phyloP scores from a whole-genome alignment of 2,888 invertebrate genomes.

The Carpatolechia fugitivella region DNA sequence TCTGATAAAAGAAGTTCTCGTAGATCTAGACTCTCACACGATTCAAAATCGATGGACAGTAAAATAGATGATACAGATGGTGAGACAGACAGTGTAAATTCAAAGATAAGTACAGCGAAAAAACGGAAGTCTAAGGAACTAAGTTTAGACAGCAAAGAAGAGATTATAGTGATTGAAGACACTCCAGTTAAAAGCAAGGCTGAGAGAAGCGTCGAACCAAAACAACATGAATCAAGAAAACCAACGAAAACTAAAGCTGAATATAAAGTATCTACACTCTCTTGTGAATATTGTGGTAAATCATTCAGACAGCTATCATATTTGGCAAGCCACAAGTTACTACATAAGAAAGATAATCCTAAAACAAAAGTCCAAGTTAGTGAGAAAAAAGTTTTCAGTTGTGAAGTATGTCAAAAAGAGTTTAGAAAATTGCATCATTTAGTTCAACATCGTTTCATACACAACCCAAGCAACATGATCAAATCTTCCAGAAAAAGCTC shows the following conservation, averaged over 20 bases:
- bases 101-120: slow-evolving; percentile 35
- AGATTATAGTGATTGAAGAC: slow-evolving; percentile 57
- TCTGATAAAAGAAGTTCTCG: slow-evolving; percentile 58
- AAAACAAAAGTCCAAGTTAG: slow-evolving; percentile 38
- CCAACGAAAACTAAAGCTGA: slow-evolving; percentile 34
- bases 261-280: slow-evolving; percentile 40
- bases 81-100: slow-evolving; percentile 38
- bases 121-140: slow-evolving; percentile 53
- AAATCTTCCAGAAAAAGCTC: slow-evolving; percentile 55
- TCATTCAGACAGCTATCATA: slow-evolving; percentile 70
- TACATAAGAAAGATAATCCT: slow-evolving; percentile 54
- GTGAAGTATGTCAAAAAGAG: slow-evolving; percentile 70
- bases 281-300: slow-evolving; percentile 72
- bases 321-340: slow-evolving; percentile 62
- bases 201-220: slow-evolving; percentile 35
- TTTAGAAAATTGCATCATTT: slow-evolving; percentile 72
- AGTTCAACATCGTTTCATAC: slow-evolving; percentile 69
- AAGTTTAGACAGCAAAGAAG: slow-evolving; percentile 41
- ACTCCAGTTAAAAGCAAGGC: slow-evolving; percentile 44
- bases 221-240: slow-evolving; percentile 40
- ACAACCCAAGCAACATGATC: slow-evolving; percentile 44
- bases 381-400: slow-evolving; percentile 52
- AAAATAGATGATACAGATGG: slow-evolving; percentile 48
- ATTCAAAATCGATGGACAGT: slow-evolving; percentile 45
- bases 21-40: slow-evolving; percentile 50